Base-by-base conservation (phyloP, 2,113 vertebrate genomes). In the Heloderma charlesbogerti region DNA sequence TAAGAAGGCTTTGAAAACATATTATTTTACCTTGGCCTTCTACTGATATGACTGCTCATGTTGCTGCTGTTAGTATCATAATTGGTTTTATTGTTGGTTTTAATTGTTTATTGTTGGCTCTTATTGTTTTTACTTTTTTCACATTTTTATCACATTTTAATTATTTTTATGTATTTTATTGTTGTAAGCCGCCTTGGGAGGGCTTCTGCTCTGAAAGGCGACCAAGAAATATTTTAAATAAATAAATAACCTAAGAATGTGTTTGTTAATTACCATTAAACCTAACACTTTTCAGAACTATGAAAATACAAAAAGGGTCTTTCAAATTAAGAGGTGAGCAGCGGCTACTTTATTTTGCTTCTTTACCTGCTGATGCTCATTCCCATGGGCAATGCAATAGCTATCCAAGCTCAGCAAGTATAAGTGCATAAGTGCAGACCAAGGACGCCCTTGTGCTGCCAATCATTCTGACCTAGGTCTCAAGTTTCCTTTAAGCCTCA, bases 261-360 rank as follows among this genome's bases (percentile, higher is more conserved):
- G 51, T 88, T 89, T 43, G 79, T 90, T 54, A 93, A 84, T 90
- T 25, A n/a, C 92, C 34, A 40, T 90, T n/a, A 90, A 86, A 66
- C 88, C 10, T 87, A 92, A 93, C 89, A 93, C 66, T 87, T 8
- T 90, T 92, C 34, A 80, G 92, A 88, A 22, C 43, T 77, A 75
- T 0, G 1, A 71, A 86, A 88, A 34, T 4, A 34, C 91, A 93
- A 90, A 83, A 74, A 67, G 87, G 87, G 78, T 51, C 0, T 8
- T 22, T 29, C 34, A 54, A 69, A 71, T 71, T 25, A 81, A 71
- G 16, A 45, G 8, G 34, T 48, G 40, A 71, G 84, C 63, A 69
- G 48, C 29, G 54, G 31, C n/a, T 54, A 37, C 37, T 54, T 54
- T 15, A 34, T 20, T 78, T 74, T 83, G 27, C 20, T 27, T 71